phyloP scores from a whole-genome alignment of 2,113 vertebrate genomes.

The Lucifuga dentata region DNA sequence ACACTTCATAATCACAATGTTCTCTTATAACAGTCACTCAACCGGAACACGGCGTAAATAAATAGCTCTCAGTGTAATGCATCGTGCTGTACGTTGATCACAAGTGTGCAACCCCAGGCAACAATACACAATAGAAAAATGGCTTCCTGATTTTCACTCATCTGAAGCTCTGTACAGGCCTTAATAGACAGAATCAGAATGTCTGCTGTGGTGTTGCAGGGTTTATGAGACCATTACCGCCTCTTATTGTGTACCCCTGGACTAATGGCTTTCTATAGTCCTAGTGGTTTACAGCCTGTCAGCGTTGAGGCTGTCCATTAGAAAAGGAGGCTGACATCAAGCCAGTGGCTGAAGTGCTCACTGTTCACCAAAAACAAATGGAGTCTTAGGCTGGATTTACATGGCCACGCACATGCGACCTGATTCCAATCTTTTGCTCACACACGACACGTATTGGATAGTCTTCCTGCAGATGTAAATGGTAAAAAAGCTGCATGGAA shows the following conservation, averaged over 20 bases:
- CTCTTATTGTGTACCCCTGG: constrained; percentile 80
- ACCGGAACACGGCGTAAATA: constrained; percentile 65
- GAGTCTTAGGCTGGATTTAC: too few species aligned
- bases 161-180: constrained; percentile 64
- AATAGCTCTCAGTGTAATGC: constrained; percentile 58
- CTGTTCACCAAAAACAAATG: constrained; percentile 68
- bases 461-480: too few species aligned
- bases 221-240: constrained; percentile 82
- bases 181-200: constrained; percentile 79
- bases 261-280: constrained; percentile 82
- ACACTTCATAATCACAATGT: constrained; percentile 65
- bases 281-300: constrained; percentile 78
- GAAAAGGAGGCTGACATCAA: constrained; percentile 74
- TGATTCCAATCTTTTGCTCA: too few species aligned
- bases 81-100: constrained; percentile 75
- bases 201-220: constrained; percentile 75
- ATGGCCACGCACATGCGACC: too few species aligned
- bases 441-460: too few species aligned
- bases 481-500: too few species aligned
- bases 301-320: constrained; percentile 79
- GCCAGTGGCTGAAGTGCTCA: constrained; percentile 71
- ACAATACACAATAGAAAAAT: constrained; percentile 71
- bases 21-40: constrained; percentile 65
- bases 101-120: constrained; percentile 66
- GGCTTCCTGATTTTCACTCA: constrained; percentile 73